Evolutionary conservation across 2,797 vertebrate genomes (phyloP).

Genomic region (Chaetophractus vellerosus): DNA sequence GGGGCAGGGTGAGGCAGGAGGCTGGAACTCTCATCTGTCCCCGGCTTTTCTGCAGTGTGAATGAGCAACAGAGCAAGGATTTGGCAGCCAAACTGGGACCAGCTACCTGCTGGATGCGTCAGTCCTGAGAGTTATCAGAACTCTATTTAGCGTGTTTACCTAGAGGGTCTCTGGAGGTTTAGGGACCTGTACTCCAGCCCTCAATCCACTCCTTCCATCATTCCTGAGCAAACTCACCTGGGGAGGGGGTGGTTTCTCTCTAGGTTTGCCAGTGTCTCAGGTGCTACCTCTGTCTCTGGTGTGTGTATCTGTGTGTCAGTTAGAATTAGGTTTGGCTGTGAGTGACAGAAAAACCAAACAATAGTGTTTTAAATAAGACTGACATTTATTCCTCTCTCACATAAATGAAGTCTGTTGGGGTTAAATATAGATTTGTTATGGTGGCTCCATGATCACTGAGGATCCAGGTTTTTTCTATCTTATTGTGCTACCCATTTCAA

Average conservation of each 20-base stretch:
- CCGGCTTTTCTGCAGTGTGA: not conserved
- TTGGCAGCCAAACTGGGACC: not conserved
- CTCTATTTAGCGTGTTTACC: not conserved
- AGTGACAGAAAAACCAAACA: not conserved
- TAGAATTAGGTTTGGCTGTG: constrained; percentile 11
- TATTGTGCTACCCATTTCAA: not conserved
- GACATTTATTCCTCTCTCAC: constrained; percentile 30
- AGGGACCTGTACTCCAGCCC: not conserved
- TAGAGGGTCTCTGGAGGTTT: not conserved
- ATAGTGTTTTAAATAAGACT: not conserved
- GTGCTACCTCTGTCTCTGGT: not conserved
- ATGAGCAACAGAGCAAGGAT: not conserved
- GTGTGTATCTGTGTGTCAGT: not conserved
- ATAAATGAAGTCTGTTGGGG: not conserved
- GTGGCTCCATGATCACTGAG: not conserved
- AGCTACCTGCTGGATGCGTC: not conserved
- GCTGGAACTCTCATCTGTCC: not conserved
- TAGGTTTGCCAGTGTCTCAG: not conserved
- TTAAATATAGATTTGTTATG: not conserved
- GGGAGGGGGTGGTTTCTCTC: not conserved
- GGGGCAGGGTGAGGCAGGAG: too few relatives aligned
- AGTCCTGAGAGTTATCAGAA: not conserved
- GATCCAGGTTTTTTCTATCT: not conserved
- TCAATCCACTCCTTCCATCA: not conserved
- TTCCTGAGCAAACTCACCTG: not conserved